These are phyloP conservation scores for Acrossocheilus fasciatus DNA, from an alignment of 2,797 vertebrate species.

Conservation along the genomic window DNA sequence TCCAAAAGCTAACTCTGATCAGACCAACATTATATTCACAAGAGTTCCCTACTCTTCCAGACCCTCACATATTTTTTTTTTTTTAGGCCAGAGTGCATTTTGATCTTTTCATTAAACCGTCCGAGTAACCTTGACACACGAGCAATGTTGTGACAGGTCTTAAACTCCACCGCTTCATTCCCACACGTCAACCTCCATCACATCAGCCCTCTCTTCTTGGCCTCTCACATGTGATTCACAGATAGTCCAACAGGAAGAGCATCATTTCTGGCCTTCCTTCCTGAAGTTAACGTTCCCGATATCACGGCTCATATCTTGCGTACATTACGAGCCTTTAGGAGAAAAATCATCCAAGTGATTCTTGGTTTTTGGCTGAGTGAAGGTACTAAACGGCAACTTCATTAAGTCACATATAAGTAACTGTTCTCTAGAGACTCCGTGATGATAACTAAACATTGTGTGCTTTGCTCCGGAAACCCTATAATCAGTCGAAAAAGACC, in stretches of 20 bases:
- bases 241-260: conserved; percentile 40
- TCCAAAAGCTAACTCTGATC: conserved; percentile 54
- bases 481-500: conserved; percentile 53
- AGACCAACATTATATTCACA: conserved; percentile 36
- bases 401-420: conserved; percentile 38
- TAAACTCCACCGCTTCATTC: conserved; percentile 55
- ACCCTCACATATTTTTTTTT: background rate
- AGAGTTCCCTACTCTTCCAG: background rate
- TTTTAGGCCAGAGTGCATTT: conserved; percentile 28
- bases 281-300: conserved; percentile 18
- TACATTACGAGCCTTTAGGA: conserved; percentile 24
- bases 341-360: conserved; percentile 29
- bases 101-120: conserved; percentile 48
- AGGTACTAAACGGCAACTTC: conserved; percentile 28
- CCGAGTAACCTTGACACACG: conserved; percentile 45
- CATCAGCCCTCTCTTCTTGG: conserved; percentile 34
- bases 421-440: conserved; percentile 29
- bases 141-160: conserved; percentile 57
- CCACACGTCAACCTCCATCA: conserved; percentile 55
- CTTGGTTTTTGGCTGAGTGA: conserved; percentile 22
- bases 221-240: conserved; percentile 25
- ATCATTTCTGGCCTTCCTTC: conserved; percentile 46
- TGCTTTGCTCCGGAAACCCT: conserved; percentile 40
- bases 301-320: conserved; percentile 31
- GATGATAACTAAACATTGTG: conserved; percentile 47